phyloP scores from a whole-genome alignment of 2,888 invertebrate species.

The Strigamia crassipes region DNA sequence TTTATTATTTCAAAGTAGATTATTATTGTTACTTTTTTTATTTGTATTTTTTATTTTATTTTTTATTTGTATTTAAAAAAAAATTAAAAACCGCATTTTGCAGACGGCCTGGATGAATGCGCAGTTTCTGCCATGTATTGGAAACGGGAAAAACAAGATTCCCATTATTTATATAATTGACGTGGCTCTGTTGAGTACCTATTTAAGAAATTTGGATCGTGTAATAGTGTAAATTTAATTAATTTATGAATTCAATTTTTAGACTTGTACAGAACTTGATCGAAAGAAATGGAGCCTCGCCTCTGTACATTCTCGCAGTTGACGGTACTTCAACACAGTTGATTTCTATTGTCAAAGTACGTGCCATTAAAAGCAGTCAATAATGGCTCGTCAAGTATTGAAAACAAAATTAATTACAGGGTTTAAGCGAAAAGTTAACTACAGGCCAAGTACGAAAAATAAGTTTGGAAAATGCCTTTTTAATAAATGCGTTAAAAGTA shows the following conservation, averaged over 20 bases:
- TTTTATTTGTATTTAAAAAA: too few relatives aligned
- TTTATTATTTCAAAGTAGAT: slow-evolving; percentile 43
- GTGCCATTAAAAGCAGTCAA: background rate
- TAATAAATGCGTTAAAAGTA: slow-evolving; percentile 20
- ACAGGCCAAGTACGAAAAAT: too few relatives aligned
- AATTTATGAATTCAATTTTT: background rate
- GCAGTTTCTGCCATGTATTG: background rate
- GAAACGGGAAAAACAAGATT: slow-evolving; percentile 19
- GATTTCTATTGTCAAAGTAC: background rate
- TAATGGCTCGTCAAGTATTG: background rate
- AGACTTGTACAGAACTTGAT: slow-evolving; percentile 5
- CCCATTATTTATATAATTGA: slow-evolving; percentile 7
- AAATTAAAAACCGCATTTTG: background rate
- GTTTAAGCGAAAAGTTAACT: slow-evolving; percentile 10
- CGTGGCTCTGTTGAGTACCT: background rate
- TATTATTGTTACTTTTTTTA: too few relatives aligned
- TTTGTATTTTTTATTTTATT: too few relatives aligned
- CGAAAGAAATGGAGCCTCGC: background rate
- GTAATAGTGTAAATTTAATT: too few relatives aligned
- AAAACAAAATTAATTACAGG: slow-evolving; percentile 3
- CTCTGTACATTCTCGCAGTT: slow-evolving; percentile 16
- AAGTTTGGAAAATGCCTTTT: slow-evolving; percentile 20
- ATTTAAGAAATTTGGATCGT: too few relatives aligned
- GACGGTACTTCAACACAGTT: background rate
- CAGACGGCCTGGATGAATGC: slow-evolving; percentile 33